Evolutionary conservation across 2,797 vertebrate species (phyloP), one percentile per base, ranked within the genome.

Genomic region (Chelidonichthys spinosus): DNA sequence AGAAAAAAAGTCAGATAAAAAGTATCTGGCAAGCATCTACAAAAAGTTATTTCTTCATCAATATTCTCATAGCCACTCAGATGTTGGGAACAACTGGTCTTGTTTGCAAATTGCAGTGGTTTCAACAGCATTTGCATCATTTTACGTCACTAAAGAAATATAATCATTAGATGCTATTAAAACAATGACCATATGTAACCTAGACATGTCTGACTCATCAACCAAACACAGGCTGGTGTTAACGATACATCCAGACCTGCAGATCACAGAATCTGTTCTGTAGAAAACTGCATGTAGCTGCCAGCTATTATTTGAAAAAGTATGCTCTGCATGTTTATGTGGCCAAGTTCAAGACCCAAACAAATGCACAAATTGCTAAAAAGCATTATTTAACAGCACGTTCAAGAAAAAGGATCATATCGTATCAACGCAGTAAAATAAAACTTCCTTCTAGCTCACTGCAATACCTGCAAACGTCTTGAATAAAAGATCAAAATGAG

Each of bases 401-500:
- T n/a, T 49, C 11, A 69, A 18, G 55, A 14, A 69, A 42, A 59
- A 42, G n/a, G 6, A 43, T 17, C 2, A 42, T 62, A 72, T 50
- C 6, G 17, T 8, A 11, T 72, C 17, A 65, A 63, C 39, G 52
- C 36, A 33, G 35, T 18, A 42, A 39, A 52, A 72, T 74, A 67
- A 68, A 78, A 83, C 61, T 46, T 85, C 58, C 72, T 55, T 76
- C 65, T 42, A 56, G 62, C 43, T 44, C 1, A 1, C 58, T 53
- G 39, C 33, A 8, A 25, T 32, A 46, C 69, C 74, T 67, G 62
- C 60, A 69, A 70, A 79, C 25, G 0, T 46, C 39, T 37, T 82
- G 69, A 85, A 87, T 84, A 86, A 86, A 77, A 86, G 65, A 85
- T 86, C 71, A 70, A 75, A 87, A 78, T 44, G 61, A 74, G 63